phyloP scores from a whole-genome alignment of 2,797 vertebrate genomes.

The Neopelma chrysocephalum region DNA sequence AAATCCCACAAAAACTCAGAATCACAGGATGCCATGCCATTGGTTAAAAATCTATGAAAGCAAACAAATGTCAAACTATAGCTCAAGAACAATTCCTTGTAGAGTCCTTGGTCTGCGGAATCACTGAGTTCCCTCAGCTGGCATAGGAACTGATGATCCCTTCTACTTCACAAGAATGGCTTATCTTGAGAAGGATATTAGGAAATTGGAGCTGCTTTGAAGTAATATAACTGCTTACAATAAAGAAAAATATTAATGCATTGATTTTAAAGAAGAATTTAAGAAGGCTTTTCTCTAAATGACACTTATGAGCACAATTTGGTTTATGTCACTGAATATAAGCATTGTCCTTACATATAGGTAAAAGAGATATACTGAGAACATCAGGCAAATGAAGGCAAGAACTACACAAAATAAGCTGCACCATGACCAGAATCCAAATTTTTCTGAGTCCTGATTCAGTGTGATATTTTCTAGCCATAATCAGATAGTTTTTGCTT shows the following conservation, averaged over 20 bases:
- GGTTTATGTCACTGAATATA: background rate
- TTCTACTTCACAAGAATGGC: background rate
- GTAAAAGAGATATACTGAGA: background rate
- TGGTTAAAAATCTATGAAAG: slow-evolving; percentile 27
- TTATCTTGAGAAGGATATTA: background rate
- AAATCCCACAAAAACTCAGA: background rate
- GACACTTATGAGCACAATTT: background rate
- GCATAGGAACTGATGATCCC: background rate
- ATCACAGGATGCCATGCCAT: background rate
- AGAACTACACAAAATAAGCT: background rate
- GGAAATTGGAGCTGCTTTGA: background rate
- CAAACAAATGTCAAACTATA: background rate
- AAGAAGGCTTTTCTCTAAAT: background rate
- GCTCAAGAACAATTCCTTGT: background rate
- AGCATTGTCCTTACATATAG: background rate
- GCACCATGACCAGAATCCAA: background rate
- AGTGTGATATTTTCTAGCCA: background rate
- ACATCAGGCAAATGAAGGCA: background rate
- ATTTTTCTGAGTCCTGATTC: background rate
- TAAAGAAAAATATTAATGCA: background rate
- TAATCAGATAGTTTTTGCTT: background rate
- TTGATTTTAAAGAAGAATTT: background rate
- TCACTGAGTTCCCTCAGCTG: background rate
- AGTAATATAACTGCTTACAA: background rate
- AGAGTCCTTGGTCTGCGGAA: background rate